Conservation (phyloP, 1,140 invertebrate genomes). For the Penaeus japonicus region DNA sequence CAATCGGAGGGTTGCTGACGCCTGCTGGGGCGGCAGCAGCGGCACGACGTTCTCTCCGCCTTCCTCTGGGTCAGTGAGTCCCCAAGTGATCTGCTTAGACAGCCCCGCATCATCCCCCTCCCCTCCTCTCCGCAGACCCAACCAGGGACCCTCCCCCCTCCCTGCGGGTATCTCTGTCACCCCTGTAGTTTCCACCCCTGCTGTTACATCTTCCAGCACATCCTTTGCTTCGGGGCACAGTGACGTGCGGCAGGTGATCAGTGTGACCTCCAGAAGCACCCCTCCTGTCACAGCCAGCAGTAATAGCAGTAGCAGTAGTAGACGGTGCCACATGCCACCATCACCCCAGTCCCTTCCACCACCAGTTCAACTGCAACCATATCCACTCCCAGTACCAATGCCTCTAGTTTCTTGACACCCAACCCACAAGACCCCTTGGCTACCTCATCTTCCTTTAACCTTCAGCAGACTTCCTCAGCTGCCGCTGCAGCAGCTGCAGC, state of each 20-base stretch:
- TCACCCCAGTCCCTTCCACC: conserved; percentile 27
- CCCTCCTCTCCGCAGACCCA: conserved; percentile 36
- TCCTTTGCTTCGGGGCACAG: not conserved
- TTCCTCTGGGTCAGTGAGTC: conserved; percentile 51
- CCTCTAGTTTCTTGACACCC: conserved; percentile 14
- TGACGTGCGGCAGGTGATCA: conserved; percentile 36
- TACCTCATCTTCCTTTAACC: conserved; percentile 19
- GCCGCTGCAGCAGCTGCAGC: no score
- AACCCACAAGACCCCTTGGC: conserved; percentile 36
- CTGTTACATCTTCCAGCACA: not conserved
- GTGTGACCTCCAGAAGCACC: conserved; percentile 37
- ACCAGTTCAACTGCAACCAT: not conserved
- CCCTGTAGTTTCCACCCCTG: conserved; percentile 33
- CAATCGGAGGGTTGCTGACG: conserved; percentile 32
- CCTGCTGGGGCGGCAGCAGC: conserved; percentile 36
- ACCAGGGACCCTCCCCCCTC: conserved; percentile 29
- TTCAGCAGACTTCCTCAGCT: not conserved
- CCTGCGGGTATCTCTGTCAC: conserved; percentile 31
- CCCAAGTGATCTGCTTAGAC: conserved; percentile 48
- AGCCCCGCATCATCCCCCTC: conserved; percentile 47
- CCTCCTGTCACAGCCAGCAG: conserved; percentile 21
- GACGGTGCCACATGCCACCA: conserved; percentile 23
- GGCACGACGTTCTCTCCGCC: conserved; percentile 42
- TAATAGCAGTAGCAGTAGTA: conserved; percentile 23
- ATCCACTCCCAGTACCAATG: conserved; percentile 19